These are phyloP conservation scores for Otocyon megalotis DNA, from an alignment of 2,113 vertebrate species.

Conservation along the genomic window DNA sequence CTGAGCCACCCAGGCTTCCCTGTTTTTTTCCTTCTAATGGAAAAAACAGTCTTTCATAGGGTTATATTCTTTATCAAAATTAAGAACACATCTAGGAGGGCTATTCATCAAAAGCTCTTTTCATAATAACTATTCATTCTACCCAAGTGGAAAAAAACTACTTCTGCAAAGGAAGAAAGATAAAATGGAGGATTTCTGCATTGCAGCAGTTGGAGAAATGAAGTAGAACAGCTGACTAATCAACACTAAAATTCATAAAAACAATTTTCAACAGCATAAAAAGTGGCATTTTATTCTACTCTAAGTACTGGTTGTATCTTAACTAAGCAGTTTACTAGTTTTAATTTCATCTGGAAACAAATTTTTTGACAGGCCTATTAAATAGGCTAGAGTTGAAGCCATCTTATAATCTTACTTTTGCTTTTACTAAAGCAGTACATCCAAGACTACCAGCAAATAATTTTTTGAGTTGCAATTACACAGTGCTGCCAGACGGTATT, in stretches of 20 bases:
- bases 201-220: neutral
- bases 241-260: neutral
- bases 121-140: neutral
- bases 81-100: neutral
- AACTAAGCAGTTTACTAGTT: neutral
- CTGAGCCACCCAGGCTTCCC: too few relatives aligned
- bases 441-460: conserved; percentile 12
- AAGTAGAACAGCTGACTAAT: neutral
- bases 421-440: neutral
- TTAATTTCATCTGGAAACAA: neutral
- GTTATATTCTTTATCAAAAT: neutral
- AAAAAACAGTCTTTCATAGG: neutral
- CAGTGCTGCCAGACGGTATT: neutral
- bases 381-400: neutral
- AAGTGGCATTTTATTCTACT: conserved; percentile 9
- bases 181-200: neutral
- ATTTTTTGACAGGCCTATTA: neutral
- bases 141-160: neutral
- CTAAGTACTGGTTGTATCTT: neutral
- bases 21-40: neutral
- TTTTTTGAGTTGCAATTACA: conserved; percentile 23
- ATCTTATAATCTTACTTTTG: neutral
- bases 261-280: neutral
- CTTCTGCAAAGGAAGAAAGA: neutral
- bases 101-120: neutral